Percentiles rank a stretch among this genome's conserved stretches.
Evolutionary conservation across 2,797 vertebrate species (phyloP).

Genomic region (Gephyroberyx darwinii): DNA sequence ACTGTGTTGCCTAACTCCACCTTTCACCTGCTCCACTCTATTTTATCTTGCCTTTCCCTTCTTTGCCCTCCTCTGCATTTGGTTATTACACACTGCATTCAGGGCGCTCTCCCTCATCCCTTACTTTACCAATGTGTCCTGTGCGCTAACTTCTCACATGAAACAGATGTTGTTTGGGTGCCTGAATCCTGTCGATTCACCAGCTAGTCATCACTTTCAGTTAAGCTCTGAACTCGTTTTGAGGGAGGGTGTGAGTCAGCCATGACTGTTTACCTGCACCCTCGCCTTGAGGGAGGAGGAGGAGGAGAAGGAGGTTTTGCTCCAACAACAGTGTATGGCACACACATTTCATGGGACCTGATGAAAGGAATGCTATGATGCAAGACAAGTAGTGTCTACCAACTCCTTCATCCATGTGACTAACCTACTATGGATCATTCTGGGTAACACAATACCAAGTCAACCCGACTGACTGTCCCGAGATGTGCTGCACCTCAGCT

Average conservation of each 20-base stretch:
- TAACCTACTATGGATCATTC: slow-evolving; percentile 24
- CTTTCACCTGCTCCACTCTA: slow-evolving; percentile 32
- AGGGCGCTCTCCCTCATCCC: neutral
- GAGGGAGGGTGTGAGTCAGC: slow-evolving; percentile 61
- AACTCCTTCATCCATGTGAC: slow-evolving; percentile 18
- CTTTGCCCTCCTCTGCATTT: neutral
- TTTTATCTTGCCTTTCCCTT: neutral
- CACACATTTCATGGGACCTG: slow-evolving; percentile 17
- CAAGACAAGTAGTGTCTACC: slow-evolving; percentile 24
- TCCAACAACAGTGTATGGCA: slow-evolving; percentile 25
- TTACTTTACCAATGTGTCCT: slow-evolving; percentile 18
- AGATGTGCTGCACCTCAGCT: slow-evolving; percentile 1
- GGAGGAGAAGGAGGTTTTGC: slow-evolving; percentile 30
- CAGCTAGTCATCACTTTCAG: slow-evolving; percentile 57
- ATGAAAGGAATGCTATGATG: slow-evolving; percentile 48
- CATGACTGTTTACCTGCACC: slow-evolving; percentile 60
- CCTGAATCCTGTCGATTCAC: slow-evolving; percentile 58
- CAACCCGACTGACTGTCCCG: slow-evolving; percentile 32
- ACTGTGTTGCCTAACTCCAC: slow-evolving; percentile 5
- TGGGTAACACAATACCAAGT: slow-evolving; percentile 12
- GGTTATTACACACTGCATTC: slow-evolving; percentile 15
- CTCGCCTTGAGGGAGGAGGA: slow-evolving; percentile 41
- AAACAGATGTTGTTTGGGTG: slow-evolving; percentile 66
- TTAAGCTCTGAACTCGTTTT: slow-evolving; percentile 11
- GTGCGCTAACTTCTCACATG: slow-evolving; percentile 26